These are phyloP conservation scores for Sarcophilus harrisii DNA, from an alignment of 2,797 vertebrate species.

Conservation along the genomic window DNA sequence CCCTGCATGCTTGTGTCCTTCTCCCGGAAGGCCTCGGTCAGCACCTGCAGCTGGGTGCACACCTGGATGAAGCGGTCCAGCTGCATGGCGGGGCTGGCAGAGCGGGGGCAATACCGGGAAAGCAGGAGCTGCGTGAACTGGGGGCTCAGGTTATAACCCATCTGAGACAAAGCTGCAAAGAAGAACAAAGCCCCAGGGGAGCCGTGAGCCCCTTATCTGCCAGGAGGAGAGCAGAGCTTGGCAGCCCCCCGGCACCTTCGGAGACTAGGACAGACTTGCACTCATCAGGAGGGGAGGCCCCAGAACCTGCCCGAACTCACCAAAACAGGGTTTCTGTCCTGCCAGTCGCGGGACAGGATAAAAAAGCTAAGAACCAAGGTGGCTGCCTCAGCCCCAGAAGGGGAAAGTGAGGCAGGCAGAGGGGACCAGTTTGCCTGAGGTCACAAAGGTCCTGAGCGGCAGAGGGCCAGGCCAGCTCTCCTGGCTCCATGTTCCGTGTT, in stretches of 20 bases:
- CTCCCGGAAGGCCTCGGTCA: conserved; percentile 94
- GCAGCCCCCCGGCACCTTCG: background rate
- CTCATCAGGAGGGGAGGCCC: background rate
- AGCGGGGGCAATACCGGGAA: conserved; percentile 82
- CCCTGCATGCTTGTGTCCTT: conserved; percentile 91
- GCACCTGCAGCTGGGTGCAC: conserved; percentile 95
- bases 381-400: background rate
- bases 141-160: conserved; percentile 97
- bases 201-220: background rate
- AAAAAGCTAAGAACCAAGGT: background rate
- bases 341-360: background rate
- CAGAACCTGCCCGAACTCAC: background rate
- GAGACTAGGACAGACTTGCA: background rate
- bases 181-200: background rate
- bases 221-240: background rate
- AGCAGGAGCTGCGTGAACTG: conserved; percentile 93
- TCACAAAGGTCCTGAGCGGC: background rate
- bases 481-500: background rate
- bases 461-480: background rate
- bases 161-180: conserved; percentile 92
- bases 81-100: conserved; percentile 87
- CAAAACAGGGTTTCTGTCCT: background rate
- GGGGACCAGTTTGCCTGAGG: background rate
- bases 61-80: conserved; percentile 97
- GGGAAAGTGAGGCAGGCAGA: background rate